These are phyloP conservation scores for Zosterops hypoxanthus DNA, from an alignment of 2,113 vertebrate species.

Conservation along the genomic window DNA sequence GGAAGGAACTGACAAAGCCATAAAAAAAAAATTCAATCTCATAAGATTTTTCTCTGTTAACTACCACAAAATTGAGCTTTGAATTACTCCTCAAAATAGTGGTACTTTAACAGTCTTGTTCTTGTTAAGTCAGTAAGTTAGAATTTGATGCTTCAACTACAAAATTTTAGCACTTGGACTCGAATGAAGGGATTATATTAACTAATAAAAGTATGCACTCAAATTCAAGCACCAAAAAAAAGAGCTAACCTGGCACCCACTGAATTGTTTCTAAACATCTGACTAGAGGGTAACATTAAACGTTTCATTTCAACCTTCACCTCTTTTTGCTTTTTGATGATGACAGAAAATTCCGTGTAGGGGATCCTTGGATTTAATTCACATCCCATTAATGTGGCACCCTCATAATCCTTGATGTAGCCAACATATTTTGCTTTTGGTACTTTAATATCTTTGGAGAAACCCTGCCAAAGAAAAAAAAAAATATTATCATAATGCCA, in stretches of 20 bases:
- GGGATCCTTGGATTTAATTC: conserved; percentile 97
- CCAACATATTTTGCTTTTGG: conserved; percentile 95
- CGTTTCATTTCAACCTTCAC: conserved; percentile 64
- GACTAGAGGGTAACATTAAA: not conserved
- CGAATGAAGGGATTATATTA: not conserved
- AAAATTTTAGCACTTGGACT: not conserved
- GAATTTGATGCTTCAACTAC: not conserved
- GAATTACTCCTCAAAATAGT: not conserved
- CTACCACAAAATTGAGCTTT: not conserved
- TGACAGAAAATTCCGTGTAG: conserved; percentile 97
- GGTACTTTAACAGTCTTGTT: not conserved
- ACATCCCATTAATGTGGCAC: conserved; percentile 98
- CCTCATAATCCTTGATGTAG: conserved; percentile 99
- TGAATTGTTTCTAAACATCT: not conserved
- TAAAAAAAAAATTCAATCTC: not conserved
- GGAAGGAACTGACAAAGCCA: not conserved
- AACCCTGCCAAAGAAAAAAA: conserved; percentile 80
- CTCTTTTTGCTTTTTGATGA: conserved; percentile 99
- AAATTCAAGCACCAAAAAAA: not conserved
- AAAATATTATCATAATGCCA: not conserved
- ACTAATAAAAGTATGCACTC: not conserved
- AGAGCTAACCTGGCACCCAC: not conserved
- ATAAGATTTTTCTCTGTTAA: not conserved
- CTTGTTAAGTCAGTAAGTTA: not conserved
- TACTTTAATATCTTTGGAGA: conserved; percentile 99